Conservation (phyloP, 2,888 invertebrate species). For the Zygaena filipendulae region DNA sequence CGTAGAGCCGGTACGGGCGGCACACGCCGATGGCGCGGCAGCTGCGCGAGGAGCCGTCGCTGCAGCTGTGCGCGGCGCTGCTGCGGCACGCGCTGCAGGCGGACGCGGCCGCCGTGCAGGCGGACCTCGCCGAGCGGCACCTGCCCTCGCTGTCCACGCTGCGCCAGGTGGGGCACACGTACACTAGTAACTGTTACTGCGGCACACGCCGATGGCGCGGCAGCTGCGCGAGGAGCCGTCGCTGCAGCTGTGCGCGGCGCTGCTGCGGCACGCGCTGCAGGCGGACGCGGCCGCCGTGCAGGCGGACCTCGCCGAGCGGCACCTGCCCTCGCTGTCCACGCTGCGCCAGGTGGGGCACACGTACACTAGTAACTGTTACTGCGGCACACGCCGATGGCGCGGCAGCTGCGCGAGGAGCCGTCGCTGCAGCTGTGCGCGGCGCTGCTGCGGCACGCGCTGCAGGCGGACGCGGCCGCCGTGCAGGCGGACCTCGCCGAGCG, state of each 20-base stretch:
- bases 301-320: slow-evolving; percentile 82
- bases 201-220: slow-evolving; percentile 87
- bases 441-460: slow-evolving; percentile 84
- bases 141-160: slow-evolving; percentile 89
- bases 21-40: slow-evolving; percentile 90
- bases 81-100: slow-evolving; percentile 85
- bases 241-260: slow-evolving; percentile 90
- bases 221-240: slow-evolving; percentile 96
- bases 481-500: slow-evolving; percentile 86
- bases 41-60: slow-evolving; percentile 94
- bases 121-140: slow-evolving; percentile 83
- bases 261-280: slow-evolving; percentile 85
- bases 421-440: slow-evolving; percentile 94
- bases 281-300: slow-evolving; percentile 83
- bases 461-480: slow-evolving; percentile 79
- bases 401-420: slow-evolving; percentile 94
- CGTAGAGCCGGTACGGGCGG: slow-evolving; percentile 89
- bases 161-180: slow-evolving; percentile 75
- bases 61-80: slow-evolving; percentile 91
- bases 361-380: background rate
- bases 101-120: slow-evolving; percentile 81
- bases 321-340: slow-evolving; percentile 88
- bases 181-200: slow-evolving; percentile 32
- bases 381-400: slow-evolving; percentile 86
- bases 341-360: slow-evolving; percentile 79